Evolutionary conservation across 2,797 vertebrate species (phyloP).

Genomic region (Tangara arthus): DNA sequence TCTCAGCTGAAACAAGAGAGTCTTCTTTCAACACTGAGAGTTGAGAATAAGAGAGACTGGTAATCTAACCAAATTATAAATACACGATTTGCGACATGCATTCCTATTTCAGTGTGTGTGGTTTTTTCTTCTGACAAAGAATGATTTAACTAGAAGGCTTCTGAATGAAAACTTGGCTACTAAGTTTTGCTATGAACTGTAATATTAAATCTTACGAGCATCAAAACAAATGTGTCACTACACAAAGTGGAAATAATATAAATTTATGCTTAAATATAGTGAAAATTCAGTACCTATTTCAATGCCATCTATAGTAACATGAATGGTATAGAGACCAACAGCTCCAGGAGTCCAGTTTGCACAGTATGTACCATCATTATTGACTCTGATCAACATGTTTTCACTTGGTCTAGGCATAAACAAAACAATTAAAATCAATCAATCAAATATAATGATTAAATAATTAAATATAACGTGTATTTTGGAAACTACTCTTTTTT

Average conservation of each 20-base stretch:
- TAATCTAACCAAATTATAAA: not conserved
- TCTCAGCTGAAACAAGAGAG: not conserved
- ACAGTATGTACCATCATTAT: slow-evolving; percentile 98
- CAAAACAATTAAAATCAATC: not conserved
- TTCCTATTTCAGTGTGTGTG: not conserved
- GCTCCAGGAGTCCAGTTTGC: slow-evolving; percentile 99
- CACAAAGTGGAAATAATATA: not conserved
- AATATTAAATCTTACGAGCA: not conserved
- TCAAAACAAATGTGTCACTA: not conserved
- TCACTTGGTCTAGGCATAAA: slow-evolving; percentile 89
- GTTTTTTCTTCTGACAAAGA: not conserved
- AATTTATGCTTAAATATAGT: not conserved
- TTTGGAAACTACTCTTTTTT: not conserved
- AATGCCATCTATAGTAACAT: slow-evolving; percentile 98
- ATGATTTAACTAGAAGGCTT: not conserved
- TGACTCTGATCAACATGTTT: slow-evolving; percentile 98
- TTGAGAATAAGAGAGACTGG: not conserved
- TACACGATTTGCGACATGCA: not conserved
- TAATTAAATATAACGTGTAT: not conserved
- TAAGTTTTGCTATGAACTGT: not conserved
- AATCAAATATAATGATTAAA: not conserved
- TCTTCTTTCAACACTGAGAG: not conserved
- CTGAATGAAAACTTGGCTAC: not conserved
- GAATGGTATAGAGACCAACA: slow-evolving; percentile 97
- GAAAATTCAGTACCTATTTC: slow-evolving; percentile 87